Evolutionary conservation across 2,113 vertebrate genomes (phyloP), one percentile per base, ranked within the genome.

Genomic region (Nothoprocta perdicaria): DNA sequence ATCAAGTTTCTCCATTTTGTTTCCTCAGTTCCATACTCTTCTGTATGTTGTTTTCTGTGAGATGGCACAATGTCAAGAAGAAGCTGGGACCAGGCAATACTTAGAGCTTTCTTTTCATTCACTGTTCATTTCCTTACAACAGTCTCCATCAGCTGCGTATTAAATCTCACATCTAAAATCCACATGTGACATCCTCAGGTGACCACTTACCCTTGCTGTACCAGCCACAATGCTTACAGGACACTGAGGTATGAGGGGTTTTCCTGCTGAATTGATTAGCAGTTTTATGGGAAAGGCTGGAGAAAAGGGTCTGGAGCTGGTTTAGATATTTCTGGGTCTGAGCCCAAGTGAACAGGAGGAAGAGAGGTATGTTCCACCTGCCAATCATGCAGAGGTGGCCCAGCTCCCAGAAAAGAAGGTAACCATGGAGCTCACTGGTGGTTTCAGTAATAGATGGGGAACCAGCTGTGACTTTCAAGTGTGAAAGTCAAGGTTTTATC

Each of bases 401-500:
- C 55, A 90, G 65, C 26, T 88, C 68, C 17, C 86, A 93, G 73
- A 55, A 90, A 84, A 93, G 14, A 48, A 61, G 52, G 65, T 68
- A 84, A 86, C 43, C 48, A 45, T 79, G 74, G 53, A 84, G 53
- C 38, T 81, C 58, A 72, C 29, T n/a, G 26, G n/a, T 82, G 33
- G 73, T 66, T 73, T 72, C 84, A 90, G 53, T 41, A 76, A 24
- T 8, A 81, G 43, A 69, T 26, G 84, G 53, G 27, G 48, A 86
- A 84, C 26, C 48, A 84, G 66, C 17, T 81, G 72, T 73, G 24
- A 43, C 55, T 72, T 43, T 90, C 58, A 68, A 48, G 21, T 48
- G 48, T 48, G 48, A 48, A 48, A 48, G 48, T 48, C 67, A 57
- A 31, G 35, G 17, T 80, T 78, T 94, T 84, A 72, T 1, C 35